Evolutionary conservation across 2,113 vertebrate species (phyloP).

Genomic region (Pangasianodon gigas): DNA sequence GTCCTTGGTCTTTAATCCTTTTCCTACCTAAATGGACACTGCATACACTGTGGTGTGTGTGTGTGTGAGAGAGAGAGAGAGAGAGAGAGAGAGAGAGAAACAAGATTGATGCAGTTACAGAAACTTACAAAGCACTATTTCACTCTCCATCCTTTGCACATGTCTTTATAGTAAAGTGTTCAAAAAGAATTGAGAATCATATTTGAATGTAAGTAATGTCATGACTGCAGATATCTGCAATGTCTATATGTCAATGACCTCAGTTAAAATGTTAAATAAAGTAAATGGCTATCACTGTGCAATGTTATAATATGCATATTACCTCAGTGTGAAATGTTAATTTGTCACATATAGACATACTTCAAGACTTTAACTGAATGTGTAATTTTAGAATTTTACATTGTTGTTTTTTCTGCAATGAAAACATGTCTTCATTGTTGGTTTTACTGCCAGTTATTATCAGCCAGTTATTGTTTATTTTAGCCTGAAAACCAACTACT

Average conservation of each 20-base stretch:
- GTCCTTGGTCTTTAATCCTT: background rate
- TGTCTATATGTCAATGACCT: constrained; percentile 23
- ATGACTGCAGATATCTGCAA: background rate
- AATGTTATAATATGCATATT: constrained; percentile 8
- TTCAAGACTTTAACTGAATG: background rate
- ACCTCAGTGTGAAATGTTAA: background rate
- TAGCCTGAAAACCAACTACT: background rate
- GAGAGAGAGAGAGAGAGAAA: background rate
- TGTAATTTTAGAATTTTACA: background rate
- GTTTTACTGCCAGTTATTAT: background rate
- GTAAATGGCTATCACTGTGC: constrained; percentile 71
- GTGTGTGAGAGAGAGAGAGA: constrained; percentile 11
- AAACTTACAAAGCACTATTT: constrained; percentile 11
- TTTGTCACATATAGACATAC: background rate
- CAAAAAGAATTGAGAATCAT: constrained; percentile 40
- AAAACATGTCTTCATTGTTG: background rate
- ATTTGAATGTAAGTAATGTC: constrained; percentile 29
- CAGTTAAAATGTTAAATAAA: constrained; percentile 21
- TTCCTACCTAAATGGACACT: background rate
- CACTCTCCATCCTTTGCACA: constrained; percentile 61
- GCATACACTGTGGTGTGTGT: background rate
- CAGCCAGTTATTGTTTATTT: background rate
- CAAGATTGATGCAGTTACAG: background rate
- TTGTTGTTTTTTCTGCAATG: background rate
- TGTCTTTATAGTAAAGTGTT: constrained; percentile 41